A percentile compares a stretch with the other conserved stretches of the same genome.
These are phyloP conservation scores for Miniopterus natalensis DNA, from an alignment of 2,113 vertebrate species.

Conservation along the genomic window DNA sequence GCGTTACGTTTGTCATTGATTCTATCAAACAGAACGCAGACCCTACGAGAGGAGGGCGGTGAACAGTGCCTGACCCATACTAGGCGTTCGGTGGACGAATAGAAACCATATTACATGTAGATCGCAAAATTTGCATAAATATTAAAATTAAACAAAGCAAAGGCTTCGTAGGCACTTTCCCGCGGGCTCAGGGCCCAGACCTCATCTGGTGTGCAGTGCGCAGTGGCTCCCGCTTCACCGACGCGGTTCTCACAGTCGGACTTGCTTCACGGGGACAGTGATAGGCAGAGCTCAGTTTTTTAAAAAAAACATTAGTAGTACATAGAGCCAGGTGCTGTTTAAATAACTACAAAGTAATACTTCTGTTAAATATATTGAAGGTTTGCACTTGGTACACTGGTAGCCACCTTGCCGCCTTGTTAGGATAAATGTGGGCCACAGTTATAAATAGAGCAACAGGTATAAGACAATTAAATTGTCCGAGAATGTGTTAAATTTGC, in stretches of 20 bases:
- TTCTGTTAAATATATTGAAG: slow-evolving; percentile 41
- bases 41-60: not conserved
- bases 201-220: not conserved
- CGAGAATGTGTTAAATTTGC: not conserved
- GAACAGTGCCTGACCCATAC: not conserved
- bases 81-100: not conserved
- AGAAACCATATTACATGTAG: not conserved
- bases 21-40: not conserved
- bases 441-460: not conserved
- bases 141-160: slow-evolving; percentile 45
- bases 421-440: not conserved
- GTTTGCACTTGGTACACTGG: slow-evolving; percentile 32
- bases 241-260: not conserved
- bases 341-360: not conserved
- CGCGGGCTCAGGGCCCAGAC: not conserved
- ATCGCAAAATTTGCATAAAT: not conserved
- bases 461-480: slow-evolving; percentile 27
- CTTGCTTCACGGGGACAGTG: not conserved
- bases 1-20: not conserved
- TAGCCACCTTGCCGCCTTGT: not conserved
- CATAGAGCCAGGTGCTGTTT: not conserved
- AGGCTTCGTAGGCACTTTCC: not conserved
- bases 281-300: not conserved
- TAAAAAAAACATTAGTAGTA: not conserved
- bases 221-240: not conserved